Percentiles rank a stretch among this genome's conserved stretches.
phyloP scores from a whole-genome alignment of 2,888 invertebrate genomes.

The Diarsia dahlii region DNA sequence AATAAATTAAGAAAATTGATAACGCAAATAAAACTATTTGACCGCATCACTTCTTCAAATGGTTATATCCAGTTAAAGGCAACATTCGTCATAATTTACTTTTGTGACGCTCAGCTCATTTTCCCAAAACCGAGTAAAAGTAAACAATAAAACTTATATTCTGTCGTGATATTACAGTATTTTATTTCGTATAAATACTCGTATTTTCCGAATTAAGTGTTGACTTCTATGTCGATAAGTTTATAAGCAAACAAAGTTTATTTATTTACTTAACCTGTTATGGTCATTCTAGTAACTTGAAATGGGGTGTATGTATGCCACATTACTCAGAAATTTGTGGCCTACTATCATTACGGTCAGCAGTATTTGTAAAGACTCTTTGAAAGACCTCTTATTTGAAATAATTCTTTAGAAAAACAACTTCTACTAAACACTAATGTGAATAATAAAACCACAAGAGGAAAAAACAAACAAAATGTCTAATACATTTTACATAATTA shows the following conservation, averaged over 20 bases:
- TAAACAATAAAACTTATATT: conserved; percentile 2
- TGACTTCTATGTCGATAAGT: conserved; percentile 22
- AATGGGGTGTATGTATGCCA: neutral
- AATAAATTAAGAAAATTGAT: neutral
- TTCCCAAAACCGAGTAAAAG: conserved; percentile 27
- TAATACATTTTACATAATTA: neutral
- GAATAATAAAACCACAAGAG: neutral
- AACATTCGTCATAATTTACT: conserved; percentile 7
- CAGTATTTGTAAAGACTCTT: neutral
- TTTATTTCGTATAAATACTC: neutral
- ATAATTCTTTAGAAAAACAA: neutral
- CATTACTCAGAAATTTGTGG: neutral
- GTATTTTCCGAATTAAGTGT: conserved; percentile 33
- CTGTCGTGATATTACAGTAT: neutral
- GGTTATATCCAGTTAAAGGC: neutral
- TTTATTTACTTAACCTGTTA: neutral
- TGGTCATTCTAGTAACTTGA: neutral
- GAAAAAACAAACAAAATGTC: conserved; percentile 5
- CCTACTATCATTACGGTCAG: neutral
- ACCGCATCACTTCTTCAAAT: conserved; percentile 17
- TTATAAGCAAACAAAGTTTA: neutral
- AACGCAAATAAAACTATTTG: conserved; percentile 12
- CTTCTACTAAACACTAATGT: neutral
- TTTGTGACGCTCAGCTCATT: conserved; percentile 8
- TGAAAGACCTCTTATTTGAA: neutral